Percentiles rank a stretch among this genome's conserved stretches.
Evolutionary conservation across 2,113 vertebrate species (phyloP).

Genomic region (Laterallus jamaicensis): DNA sequence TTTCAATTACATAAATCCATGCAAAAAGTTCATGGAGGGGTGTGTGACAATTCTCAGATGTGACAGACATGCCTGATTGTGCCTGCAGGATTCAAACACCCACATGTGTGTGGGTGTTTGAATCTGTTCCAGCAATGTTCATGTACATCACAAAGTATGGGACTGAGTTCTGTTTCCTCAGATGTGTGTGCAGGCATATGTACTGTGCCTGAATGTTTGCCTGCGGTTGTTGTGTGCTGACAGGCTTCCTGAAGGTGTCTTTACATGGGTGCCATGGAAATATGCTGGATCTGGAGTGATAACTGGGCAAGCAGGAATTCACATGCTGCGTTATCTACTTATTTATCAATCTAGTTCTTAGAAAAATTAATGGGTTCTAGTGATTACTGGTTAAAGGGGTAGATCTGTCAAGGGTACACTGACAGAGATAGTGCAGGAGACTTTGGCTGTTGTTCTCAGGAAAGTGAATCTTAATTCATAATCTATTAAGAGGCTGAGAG

Average conservation of each 20-base stretch:
- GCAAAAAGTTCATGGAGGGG: background rate
- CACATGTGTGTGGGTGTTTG: background rate
- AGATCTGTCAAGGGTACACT: background rate
- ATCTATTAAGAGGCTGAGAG: background rate
- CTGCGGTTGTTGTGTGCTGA: background rate
- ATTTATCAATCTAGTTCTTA: background rate
- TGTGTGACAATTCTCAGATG: background rate
- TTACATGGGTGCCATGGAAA: background rate
- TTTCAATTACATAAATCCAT: background rate
- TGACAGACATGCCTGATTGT: background rate
- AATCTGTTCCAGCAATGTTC: background rate
- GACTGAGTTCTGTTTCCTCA: background rate
- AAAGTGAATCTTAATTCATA: background rate
- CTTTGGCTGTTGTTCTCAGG: background rate
- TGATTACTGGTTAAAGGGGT: background rate
- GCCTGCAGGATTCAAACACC: background rate
- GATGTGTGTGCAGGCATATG: background rate
- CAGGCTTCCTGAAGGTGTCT: background rate
- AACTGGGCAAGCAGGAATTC: background rate
- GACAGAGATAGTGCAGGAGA: background rate
- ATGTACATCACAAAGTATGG: background rate
- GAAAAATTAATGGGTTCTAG: background rate
- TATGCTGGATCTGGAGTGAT: background rate
- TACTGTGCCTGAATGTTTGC: background rate
- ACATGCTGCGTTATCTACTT: background rate